A percentile compares a stretch with the other conserved stretches of the same genome.
These are phyloP conservation scores for Drosophila nebulosa DNA, from an alignment of 1,140 invertebrate species.

Conservation along the genomic window DNA sequence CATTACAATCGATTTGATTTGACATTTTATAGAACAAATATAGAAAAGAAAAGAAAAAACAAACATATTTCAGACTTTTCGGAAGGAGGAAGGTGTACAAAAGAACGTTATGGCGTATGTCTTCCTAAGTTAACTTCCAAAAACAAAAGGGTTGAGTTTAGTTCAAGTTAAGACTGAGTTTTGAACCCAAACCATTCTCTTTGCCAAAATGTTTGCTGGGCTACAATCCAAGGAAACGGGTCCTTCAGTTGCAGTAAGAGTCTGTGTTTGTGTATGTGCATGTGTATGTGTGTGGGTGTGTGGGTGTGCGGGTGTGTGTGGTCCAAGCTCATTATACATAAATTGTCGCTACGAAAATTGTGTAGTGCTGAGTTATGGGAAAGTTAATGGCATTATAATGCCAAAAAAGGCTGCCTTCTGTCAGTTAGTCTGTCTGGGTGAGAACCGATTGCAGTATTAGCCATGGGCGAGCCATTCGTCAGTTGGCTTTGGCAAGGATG, in stretches of 20 bases:
- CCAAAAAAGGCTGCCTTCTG: conserved; percentile 50
- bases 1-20: too few relatives aligned
- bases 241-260: conserved; percentile 8
- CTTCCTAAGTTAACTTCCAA: too few relatives aligned
- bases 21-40: too few relatives aligned
- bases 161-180: too few relatives aligned
- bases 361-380: conserved; percentile 70
- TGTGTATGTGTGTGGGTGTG: not conserved
- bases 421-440: not conserved
- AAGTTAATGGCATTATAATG: conserved; percentile 78
- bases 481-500: not conserved
- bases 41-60: too few relatives aligned
- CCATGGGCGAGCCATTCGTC: conserved; percentile 18
- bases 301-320: not conserved
- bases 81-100: too few relatives aligned
- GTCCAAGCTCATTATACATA: conserved; percentile 70
- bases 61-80: too few relatives aligned
- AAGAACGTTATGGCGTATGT: too few relatives aligned
- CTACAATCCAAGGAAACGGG: not conserved
- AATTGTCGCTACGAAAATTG: conserved; percentile 64
- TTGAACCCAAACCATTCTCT: too few relatives aligned
- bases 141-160: too few relatives aligned
- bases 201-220: conserved; percentile 30
- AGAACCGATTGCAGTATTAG: conserved; percentile 18
- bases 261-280: too few relatives aligned